Base-by-base conservation (phyloP, 1,140 invertebrate genomes). In the Patella vulgata region DNA sequence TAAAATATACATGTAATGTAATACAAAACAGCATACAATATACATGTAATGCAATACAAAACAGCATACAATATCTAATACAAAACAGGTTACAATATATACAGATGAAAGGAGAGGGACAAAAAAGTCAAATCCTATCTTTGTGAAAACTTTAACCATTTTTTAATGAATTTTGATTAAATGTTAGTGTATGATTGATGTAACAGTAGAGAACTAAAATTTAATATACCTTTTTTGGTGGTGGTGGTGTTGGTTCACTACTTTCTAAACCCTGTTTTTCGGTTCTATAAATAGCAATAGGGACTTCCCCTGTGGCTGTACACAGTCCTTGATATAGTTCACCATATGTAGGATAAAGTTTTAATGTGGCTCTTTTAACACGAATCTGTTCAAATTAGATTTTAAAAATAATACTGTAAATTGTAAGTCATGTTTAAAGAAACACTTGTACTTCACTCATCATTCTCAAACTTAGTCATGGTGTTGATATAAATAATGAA, bases 221-320 rank as follows among this genome's bases (percentile, higher is more conserved):
- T n/a, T n/a, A n/a, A n/a, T n/a, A n/a, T n/a, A n/a, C n/a, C 19
- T 27, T 54, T n/a, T 4, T 14, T 39, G 8, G 33, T 36, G 52
- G 9, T 40, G 17, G 4, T 54, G 9, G 21, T 40, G 19, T 19
- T 19, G 11, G 6, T 19, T n/a, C 33, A 0, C 54, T 23, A 14
- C 42, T 6, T 3, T 9, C 44, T 14, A 36, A 14, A 14, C 33
- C 33, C 12, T 59, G 61, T 39, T 54, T 65, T 40, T 73, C 67
- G 19, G 71, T 66, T 33, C 71, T 60, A 62, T 67, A 73, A 44
- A 73, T 67, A 43, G 71, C 71, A 39, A 73, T 73, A n/a, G 71
- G 71, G 30, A 73, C 70, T 55, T 73, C 71, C 25, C 71, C 71
- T 17, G 67, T 69, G 11, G 71, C 70, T 28, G 64, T 63, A 36